Evolutionary conservation across 2,113 vertebrate species (phyloP).

Genomic region (Odocoileus hemionus): DNA sequence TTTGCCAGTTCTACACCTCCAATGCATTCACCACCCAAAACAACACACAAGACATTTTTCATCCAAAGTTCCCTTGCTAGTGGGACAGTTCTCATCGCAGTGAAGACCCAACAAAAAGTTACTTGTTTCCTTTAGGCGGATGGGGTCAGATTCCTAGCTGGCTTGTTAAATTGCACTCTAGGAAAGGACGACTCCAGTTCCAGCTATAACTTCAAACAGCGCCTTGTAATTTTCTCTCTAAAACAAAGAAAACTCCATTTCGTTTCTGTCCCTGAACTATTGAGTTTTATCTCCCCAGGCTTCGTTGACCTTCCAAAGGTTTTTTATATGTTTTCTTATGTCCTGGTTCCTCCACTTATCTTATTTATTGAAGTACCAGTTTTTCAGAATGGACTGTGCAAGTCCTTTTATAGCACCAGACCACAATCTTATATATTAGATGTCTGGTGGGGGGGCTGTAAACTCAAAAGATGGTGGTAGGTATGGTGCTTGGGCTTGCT

Average conservation of each 20-base stretch:
- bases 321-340: constrained; percentile 60
- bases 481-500: not conserved
- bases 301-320: constrained; percentile 64
- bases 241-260: constrained; percentile 48
- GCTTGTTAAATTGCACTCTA: not conserved
- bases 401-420: constrained; percentile 53
- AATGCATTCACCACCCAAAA: not conserved
- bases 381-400: constrained; percentile 55
- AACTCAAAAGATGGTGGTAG: constrained; percentile 46
- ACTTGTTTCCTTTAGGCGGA: not conserved
- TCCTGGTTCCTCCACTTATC: constrained; percentile 58
- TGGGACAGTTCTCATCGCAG: not conserved
- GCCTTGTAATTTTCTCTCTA: constrained; percentile 42
- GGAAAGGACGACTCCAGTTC: not conserved
- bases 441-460: constrained; percentile 34
- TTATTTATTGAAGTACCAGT: constrained; percentile 69
- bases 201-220: constrained; percentile 23
- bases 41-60: not conserved
- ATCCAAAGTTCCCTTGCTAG: not conserved
- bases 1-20: not conserved
- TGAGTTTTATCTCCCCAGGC: constrained; percentile 64
- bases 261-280: constrained; percentile 26
- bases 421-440: constrained; percentile 42
- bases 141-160: not conserved
- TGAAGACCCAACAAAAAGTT: not conserved